These are phyloP conservation scores for Sebastes cheni DNA, from an alignment of 2,797 vertebrate genomes.

Conservation along the genomic window DNA sequence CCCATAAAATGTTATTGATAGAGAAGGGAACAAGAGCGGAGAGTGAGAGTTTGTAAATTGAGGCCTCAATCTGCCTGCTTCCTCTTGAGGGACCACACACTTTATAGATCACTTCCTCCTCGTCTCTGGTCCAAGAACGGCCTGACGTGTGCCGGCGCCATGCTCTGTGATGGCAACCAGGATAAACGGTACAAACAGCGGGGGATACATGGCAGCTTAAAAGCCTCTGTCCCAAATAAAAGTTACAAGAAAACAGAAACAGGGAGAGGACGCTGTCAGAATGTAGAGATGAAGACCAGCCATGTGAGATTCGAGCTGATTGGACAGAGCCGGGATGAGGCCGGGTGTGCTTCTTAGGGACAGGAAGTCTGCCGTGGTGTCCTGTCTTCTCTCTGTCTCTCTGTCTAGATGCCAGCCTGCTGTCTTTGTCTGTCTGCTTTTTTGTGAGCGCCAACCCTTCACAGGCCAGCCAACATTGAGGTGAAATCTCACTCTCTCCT, in stretches of 20 bases:
- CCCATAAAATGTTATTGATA: constrained; percentile 73
- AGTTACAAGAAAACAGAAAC: constrained; percentile 53
- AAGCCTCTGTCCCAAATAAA: constrained; percentile 79
- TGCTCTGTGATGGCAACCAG: constrained; percentile 78
- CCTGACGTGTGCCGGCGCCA: constrained; percentile 60
- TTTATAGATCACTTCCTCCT: constrained; percentile 76
- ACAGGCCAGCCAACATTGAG: constrained; percentile 24
- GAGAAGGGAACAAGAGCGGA: constrained; percentile 40
- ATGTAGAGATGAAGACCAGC: constrained; percentile 64
- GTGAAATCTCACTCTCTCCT: constrained; percentile 20
- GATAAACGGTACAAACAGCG: constrained; percentile 69
- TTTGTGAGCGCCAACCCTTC: neutral
- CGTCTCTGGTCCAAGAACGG: constrained; percentile 45
- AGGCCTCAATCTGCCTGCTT: constrained; percentile 53
- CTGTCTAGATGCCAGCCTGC: constrained; percentile 45
- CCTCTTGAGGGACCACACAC: constrained; percentile 67
- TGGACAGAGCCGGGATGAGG: constrained; percentile 30
- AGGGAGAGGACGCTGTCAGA: constrained; percentile 54
- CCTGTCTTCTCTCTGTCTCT: constrained; percentile 50
- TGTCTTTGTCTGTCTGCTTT: constrained; percentile 9
- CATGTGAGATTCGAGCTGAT: constrained; percentile 40
- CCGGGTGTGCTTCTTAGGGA: constrained; percentile 23
- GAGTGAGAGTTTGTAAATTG: constrained; percentile 63
- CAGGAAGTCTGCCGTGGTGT: constrained; percentile 51
- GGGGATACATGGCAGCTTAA: constrained; percentile 73